Percentiles rank a stretch among this genome's conserved stretches.
These are phyloP conservation scores for Cairina moschata DNA, from an alignment of 2,113 vertebrate genomes.

Conservation along the genomic window DNA sequence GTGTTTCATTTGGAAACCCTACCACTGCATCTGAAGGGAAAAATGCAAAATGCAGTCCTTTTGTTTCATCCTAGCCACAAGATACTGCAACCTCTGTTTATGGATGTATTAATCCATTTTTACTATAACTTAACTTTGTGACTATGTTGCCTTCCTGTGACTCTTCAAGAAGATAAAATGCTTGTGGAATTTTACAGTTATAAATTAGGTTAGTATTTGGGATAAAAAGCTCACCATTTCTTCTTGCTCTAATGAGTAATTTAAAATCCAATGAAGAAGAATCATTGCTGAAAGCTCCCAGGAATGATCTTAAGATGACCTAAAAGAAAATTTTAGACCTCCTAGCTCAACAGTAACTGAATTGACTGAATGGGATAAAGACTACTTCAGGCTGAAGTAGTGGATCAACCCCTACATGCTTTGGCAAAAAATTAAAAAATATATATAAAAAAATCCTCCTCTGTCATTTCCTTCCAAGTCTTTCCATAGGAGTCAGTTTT, in stretches of 20 bases:
- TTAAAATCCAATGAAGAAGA: background rate
- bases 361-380: background rate
- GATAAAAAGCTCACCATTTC: background rate
- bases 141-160: background rate
- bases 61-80: background rate
- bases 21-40: background rate
- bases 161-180: background rate
- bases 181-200: background rate
- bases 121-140: background rate
- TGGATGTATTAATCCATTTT: background rate
- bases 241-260: background rate
- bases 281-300: background rate
- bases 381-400: background rate
- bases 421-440: background rate
- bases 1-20: background rate
- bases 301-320: background rate
- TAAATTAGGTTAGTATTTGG: background rate
- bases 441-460: background rate
- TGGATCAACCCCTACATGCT: background rate
- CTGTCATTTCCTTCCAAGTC: background rate
- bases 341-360: background rate
- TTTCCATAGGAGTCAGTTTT: background rate
- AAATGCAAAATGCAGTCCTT: background rate
- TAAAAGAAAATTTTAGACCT: background rate
- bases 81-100: background rate